Evolutionary conservation across 2,888 invertebrate species (phyloP), one percentile per base, ranked within the genome.

Genomic region (Pristionchus exspectatus): DNA sequence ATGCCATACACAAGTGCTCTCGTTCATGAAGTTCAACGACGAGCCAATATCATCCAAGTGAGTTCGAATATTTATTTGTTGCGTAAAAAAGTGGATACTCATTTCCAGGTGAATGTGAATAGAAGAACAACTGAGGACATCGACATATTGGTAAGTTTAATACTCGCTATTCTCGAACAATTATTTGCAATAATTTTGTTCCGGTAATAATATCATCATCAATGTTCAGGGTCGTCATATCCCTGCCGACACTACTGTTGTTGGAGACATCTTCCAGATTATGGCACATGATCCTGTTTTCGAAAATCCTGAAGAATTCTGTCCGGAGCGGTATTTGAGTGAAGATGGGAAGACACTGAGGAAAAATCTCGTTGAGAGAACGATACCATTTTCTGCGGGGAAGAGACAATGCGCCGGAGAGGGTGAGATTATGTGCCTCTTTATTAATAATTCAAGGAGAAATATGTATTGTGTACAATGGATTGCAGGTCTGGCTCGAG

Each of bases 1-100:
- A 12, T 87, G 27, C 87, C 87, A 2, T 87, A 87, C 59, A 87
- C 87, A 44, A 69, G 33, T 7, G 87, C 87, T 2, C 33, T 69
- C 27, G 33, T 66, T 7, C 87, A 87, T 66, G 87, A 69, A 87
- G 59, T 87, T 12, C 87, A 87, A n/a, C 69, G 87, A 66, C 44
- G 27, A 10, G 87, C 87, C 69, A 87, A 69, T 30, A 87, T 87
- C 30, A 4, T 87, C 27, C 81, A 81, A 27, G 77, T 66, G 18
- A 27, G 66, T 66, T n/a, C n/a, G n/a, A n/a, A n/a, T n/a, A n/a
- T n/a, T n/a, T n/a, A n/a, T n/a, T n/a, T n/a, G n/a, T n/a, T n/a
- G n/a, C n/a, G n/a, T n/a, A n/a, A n/a, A n/a, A n/a, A n/a, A n/a
- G n/a, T n/a, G n/a, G n/a, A n/a, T 2, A 24, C 18, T 21, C 4